These are phyloP conservation scores for Rhadina sibilatrix DNA, from an alignment of 2,113 vertebrate species.

Conservation along the genomic window DNA sequence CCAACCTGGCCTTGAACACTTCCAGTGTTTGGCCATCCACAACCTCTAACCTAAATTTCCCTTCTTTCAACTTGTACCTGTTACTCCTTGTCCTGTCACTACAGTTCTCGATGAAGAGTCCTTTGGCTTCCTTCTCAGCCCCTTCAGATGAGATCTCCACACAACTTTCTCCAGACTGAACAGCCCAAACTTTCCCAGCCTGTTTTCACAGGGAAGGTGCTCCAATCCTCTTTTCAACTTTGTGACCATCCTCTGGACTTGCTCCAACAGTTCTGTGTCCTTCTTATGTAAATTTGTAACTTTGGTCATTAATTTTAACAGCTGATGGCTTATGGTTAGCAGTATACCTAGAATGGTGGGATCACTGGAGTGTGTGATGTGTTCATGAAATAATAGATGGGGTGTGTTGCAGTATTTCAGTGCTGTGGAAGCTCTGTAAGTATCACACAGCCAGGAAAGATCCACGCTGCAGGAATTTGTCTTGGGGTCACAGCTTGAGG, in stretches of 20 bases:
- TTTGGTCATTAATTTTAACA: background rate
- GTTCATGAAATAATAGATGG: background rate
- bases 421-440: background rate
- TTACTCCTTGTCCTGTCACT: background rate
- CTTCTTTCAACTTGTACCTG: background rate
- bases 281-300: background rate
- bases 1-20: background rate
- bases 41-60: background rate
- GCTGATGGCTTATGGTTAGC: background rate
- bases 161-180: background rate
- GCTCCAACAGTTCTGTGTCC: background rate
- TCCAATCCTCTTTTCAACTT: background rate
- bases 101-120: background rate
- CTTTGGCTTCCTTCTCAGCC: background rate
- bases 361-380: background rate
- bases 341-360: background rate
- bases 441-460: background rate
- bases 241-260: background rate
- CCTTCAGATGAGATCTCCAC: background rate
- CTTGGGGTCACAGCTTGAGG: background rate
- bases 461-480: background rate
- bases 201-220: background rate
- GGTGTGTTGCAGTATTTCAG: background rate
- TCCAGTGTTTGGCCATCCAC: background rate
- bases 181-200: background rate